Conservation (phyloP, 2,113 vertebrate species). For the Tiliqua scincoides region DNA sequence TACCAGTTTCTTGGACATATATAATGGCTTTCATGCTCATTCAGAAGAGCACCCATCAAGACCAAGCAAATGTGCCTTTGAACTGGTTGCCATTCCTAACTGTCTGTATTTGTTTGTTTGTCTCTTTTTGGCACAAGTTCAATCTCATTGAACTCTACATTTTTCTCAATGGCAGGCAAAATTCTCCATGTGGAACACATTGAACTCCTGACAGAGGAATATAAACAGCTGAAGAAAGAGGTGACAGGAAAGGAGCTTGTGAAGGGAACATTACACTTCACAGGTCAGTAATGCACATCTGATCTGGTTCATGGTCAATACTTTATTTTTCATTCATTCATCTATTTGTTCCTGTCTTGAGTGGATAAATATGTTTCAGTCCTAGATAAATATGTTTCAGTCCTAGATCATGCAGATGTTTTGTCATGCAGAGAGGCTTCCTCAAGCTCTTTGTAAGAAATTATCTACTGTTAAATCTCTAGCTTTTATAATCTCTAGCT, state of each 20-base stretch:
- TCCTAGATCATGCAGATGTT: neutral
- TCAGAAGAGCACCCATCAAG: neutral
- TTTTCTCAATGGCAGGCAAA: constrained; percentile 74
- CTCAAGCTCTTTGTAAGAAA: neutral
- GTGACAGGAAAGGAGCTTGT: constrained; percentile 84
- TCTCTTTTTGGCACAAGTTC: constrained; percentile 23
- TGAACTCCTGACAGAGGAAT: constrained; percentile 90
- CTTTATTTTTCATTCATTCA: neutral
- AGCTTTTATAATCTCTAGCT: too few species aligned
- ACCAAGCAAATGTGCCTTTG: neutral
- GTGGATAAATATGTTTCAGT: neutral
- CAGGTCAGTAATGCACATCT: constrained; percentile 76
- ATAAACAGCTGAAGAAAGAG: constrained; percentile 86
- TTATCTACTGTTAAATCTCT: neutral
- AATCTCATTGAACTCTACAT: neutral
- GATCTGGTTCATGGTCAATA: neutral
- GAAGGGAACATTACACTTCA: constrained; percentile 90
- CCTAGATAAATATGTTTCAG: neutral
- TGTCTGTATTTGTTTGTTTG: neutral
- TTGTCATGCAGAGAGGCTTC: neutral
- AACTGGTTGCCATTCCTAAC: neutral
- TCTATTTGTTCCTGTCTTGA: neutral
- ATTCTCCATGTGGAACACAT: constrained; percentile 93
- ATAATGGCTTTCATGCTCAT: neutral
- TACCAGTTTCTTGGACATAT: neutral